Evolutionary conservation across 2,888 invertebrate genomes (phyloP), one percentile per base, ranked within the genome.

Genomic region (Melanargia galathea): DNA sequence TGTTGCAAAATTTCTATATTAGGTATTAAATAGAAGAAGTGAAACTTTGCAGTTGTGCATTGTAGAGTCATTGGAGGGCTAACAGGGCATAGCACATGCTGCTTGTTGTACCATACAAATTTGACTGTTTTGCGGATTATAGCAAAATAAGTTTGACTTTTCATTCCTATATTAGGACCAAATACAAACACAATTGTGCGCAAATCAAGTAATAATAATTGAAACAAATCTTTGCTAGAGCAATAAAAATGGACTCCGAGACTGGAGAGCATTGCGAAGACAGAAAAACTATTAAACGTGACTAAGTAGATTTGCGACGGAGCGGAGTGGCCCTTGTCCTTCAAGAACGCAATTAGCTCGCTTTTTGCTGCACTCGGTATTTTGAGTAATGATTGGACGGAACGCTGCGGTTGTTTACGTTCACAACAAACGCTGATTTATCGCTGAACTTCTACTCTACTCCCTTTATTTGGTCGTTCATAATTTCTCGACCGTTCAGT

Each of bases 341-440:
- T 89, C 84, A 84, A 87, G 86, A 82, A 81, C 79, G 87, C 88
- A 89, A 90, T 90, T 90, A 90, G 90, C 83, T 74, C 78, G 79
- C 82, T 90, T 90, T 90, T 90, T 90, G 87, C 82, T 84, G 84
- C 84, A 85, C 81, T 84, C 76, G 75, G 81, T 87, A 81, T 86
- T 84, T 84, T 88, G 84, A 89, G 83, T 89, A 87, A 89, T 88
- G 86, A 89, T 87, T 86, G 81, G 81, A 83, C 76, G 78, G 73
- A 77, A 78, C 71, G 78, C 79, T 80, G 84, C 73, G 83, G 83
- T 86, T 87, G 87, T 88, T 85, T 86, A 84, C 80, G 79, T 76
- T 84, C 75, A 76, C 79, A 78, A 83, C 83, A 86, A 86, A 85
- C 82, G 73, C 82, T 86, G 87, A 89, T 89, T 90, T 88, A 89